These are phyloP conservation scores for rat (Rattus norvegicus) DNA, from an alignment of 2,113 vertebrate species.

Conservation along the genomic window DNA sequence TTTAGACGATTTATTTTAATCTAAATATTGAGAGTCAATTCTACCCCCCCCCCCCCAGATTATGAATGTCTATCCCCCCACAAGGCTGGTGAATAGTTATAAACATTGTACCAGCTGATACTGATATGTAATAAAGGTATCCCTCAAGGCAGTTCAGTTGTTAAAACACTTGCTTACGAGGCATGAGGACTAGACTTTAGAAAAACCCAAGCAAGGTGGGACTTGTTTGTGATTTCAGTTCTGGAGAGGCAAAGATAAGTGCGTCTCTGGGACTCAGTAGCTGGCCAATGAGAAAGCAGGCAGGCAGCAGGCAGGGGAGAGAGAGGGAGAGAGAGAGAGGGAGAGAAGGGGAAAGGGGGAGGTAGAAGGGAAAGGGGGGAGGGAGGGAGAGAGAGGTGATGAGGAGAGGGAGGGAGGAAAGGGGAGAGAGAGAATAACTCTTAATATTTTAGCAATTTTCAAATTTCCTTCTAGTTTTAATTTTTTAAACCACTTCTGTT, in stretches of 20 bases:
- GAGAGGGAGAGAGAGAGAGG: no score
- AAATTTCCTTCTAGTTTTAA: conserved; percentile 8
- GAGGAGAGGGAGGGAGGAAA: not conserved
- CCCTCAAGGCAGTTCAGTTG: not conserved
- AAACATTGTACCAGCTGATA: not conserved
- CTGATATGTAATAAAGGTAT: not conserved
- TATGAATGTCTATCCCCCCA: not conserved
- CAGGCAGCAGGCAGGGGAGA: not conserved
- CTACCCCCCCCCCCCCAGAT: not conserved
- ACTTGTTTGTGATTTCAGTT: not conserved
- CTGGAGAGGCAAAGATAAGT: not conserved
- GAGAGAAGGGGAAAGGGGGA: no score
- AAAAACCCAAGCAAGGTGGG: not conserved
- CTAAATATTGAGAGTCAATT: not conserved
- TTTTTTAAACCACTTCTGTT: conserved; percentile 1
- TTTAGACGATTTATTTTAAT: conserved; percentile 30
- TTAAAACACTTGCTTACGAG: not conserved
- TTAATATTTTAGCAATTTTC: not conserved
- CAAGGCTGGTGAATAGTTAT: not conserved
- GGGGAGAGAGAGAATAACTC: not conserved
- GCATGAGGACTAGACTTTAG: not conserved
- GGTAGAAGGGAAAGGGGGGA: no score
- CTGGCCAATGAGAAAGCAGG: no score
- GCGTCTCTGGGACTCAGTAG: not conserved
- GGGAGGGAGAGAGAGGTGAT: not conserved